Conservation (phyloP, 2,113 vertebrate genomes). For the Casuarius casuarius region DNA sequence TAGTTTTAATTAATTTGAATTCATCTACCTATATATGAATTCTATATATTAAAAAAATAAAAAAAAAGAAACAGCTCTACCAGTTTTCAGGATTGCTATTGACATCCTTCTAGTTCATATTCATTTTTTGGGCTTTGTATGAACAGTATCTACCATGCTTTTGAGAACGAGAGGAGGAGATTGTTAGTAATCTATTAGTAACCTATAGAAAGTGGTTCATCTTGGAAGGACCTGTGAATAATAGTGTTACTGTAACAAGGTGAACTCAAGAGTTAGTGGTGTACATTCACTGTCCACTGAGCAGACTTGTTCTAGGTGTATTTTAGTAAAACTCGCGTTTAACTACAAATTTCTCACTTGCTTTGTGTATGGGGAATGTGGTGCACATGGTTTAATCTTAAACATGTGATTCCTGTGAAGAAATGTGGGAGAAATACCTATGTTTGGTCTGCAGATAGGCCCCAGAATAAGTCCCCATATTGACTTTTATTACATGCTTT, state of each 20-base stretch:
- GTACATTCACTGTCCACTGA: background rate
- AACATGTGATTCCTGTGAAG: background rate
- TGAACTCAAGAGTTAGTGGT: background rate
- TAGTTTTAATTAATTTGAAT: background rate
- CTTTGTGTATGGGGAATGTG: background rate
- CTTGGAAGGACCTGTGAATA: background rate
- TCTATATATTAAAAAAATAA: background rate
- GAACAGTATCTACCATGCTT: background rate
- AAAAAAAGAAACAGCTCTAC: background rate
- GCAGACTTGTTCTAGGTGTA: background rate
- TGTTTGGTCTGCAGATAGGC: background rate
- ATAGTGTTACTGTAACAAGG: background rate
- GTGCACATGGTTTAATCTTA: background rate
- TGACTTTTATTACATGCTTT: background rate
- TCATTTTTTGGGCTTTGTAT: background rate
- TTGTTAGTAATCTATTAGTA: background rate
- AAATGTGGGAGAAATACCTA: background rate
- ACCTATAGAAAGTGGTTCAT: background rate
- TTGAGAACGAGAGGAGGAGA: background rate
- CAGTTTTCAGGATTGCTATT: background rate
- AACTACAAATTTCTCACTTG: background rate
- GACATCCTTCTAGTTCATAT: background rate
- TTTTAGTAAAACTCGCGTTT: background rate
- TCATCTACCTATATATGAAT: background rate
- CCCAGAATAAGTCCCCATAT: background rate